Evolutionary conservation across 2,888 invertebrate species (phyloP), one percentile per base, ranked within the genome.

Genomic region (Melieria picta): DNA sequence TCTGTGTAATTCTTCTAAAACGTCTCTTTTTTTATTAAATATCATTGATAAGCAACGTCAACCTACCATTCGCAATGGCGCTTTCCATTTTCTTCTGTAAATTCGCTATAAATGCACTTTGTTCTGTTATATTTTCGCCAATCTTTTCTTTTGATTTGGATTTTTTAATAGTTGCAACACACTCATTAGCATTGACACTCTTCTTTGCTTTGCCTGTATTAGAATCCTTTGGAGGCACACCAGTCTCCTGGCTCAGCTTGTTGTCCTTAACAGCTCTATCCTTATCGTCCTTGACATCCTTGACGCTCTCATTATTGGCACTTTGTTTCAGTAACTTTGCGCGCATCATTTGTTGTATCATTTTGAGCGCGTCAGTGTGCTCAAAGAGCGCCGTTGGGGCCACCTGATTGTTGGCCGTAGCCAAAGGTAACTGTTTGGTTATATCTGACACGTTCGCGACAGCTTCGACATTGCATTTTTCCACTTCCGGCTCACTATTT

Each of bases 291-390:
- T 62, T 67, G 10, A 1, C 13, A n/a, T 16, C 10, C 5, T 11
- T 42, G 11, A 48, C 47, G 6, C 43, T 46, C 3, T 45, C 30
- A 10, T 13, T 64, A 43, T 45, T 71, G 10, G 64, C 43, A 13
- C 62, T 45, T 11, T 75, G 70, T 62, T 74, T 69, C n/a, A 83
- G 69, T 43, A 84, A 56, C 65, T 83, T 83, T n/a, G 77, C 73
- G 4, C 81, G 78, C 58, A 83, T 74, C 57, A 83, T 57, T 66
- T 78, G 75, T 67, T 84, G 82, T 71, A 83, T 80, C 30, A 79
- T 63, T 61, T 65, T 56, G 5, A 82, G 75, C 4, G 77, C 74
- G 60, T 78, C 75, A 43, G 30, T 65, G 9, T 72, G 63, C n/a
- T 58, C 66, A 42, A 6, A 7, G 10, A 58, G 30, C 7, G 46